These are phyloP conservation scores for Nemurella pictetii DNA, from an alignment of 2,888 invertebrate species.

Conservation along the genomic window DNA sequence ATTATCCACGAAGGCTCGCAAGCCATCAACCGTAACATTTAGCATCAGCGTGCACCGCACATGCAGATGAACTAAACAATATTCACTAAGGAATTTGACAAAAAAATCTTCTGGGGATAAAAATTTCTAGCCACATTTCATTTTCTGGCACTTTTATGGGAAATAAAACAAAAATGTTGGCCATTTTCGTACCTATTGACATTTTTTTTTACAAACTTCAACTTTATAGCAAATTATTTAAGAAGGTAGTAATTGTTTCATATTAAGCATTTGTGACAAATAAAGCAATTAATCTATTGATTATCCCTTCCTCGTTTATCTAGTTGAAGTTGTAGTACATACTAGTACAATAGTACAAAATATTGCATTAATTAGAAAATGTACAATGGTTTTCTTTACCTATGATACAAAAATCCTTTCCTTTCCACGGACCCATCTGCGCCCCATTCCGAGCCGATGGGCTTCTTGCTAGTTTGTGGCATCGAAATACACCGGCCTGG, in stretches of 20 bases:
- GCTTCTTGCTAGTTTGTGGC: neutral
- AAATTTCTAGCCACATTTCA: neutral
- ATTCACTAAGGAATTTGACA: constrained; percentile 31
- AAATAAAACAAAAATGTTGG: constrained; percentile 33
- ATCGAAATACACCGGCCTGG: neutral
- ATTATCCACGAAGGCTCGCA: constrained; percentile 34
- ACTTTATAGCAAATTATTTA: neutral
- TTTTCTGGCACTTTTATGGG: neutral
- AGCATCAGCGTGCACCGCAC: constrained; percentile 36
- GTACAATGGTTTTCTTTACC: constrained; percentile 31
- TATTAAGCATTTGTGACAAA: neutral
- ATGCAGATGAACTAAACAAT: constrained; percentile 33
- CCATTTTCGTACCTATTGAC: constrained; percentile 30
- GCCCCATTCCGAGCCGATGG: neutral
- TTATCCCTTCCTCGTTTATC: neutral
- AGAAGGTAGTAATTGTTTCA: neutral
- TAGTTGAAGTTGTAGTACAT: neutral
- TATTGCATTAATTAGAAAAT: constrained; percentile 36
- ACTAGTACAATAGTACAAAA: constrained; percentile 32
- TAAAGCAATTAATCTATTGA: neutral
- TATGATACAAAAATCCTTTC: constrained; percentile 30
- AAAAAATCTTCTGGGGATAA: constrained; percentile 15
- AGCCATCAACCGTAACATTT: constrained; percentile 35
- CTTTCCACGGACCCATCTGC: neutral
- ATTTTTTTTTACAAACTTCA: neutral